These are phyloP conservation scores for Cheilosia vulpina DNA, from an alignment of 2,888 invertebrate genomes.

Conservation along the genomic window DNA sequence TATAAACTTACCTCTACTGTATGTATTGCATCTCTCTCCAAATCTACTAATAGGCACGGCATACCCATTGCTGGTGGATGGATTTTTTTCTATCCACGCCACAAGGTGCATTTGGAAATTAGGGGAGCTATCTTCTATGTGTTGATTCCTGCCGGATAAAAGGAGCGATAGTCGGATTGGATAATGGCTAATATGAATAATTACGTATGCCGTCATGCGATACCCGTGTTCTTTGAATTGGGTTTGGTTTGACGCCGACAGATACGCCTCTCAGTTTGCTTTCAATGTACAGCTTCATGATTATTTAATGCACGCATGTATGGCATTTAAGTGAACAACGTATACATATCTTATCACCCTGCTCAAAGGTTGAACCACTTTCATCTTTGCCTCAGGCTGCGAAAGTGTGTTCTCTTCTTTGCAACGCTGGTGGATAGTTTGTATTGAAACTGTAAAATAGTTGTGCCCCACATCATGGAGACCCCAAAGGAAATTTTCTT, in stretches of 20 bases:
- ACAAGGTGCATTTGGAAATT: not conserved
- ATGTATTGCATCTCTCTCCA: not conserved
- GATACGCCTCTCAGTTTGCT: not conserved
- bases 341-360: not conserved
- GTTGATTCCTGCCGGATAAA: conserved; percentile 25
- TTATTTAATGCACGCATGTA: conserved; percentile 20
- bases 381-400: not conserved
- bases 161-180: conserved; percentile 44
- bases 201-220: conserved; percentile 13
- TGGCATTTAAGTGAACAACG: conserved; percentile 28
- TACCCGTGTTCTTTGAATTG: not conserved
- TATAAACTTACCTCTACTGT: too few relatives aligned
- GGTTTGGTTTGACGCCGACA: not conserved
- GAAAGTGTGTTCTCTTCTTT: not conserved
- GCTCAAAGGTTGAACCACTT: not conserved
- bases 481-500: too few relatives aligned
- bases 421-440: not conserved
- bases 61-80: not conserved
- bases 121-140: not conserved
- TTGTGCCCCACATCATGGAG: not conserved
- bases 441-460: not conserved
- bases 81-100: not conserved
- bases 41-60: not conserved
- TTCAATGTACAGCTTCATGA: conserved; percentile 16
- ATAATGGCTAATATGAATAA: conserved; percentile 52